phyloP scores from a whole-genome alignment of 2,888 invertebrate species.

The Geophilus truncorum region DNA sequence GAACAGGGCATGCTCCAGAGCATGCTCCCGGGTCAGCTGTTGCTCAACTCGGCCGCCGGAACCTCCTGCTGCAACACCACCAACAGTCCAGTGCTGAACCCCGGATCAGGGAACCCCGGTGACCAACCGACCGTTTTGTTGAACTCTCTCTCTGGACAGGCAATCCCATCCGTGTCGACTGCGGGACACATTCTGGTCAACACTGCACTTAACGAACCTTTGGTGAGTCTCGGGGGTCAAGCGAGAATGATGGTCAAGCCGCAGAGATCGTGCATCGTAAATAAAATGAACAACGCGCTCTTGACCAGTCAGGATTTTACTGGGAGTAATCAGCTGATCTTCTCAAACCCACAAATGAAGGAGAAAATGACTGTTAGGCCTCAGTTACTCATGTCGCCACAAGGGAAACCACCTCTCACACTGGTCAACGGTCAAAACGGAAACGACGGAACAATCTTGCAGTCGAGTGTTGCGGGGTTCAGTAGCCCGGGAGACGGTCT shows the following conservation, averaged over 20 bases:
- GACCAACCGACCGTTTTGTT: not conserved
- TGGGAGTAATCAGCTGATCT: not conserved
- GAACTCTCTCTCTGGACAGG: not conserved
- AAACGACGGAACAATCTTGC: not conserved
- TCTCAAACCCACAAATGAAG: not conserved
- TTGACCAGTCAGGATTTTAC: not conserved
- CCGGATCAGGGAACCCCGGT: not conserved
- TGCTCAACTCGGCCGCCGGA: constrained; percentile 29
- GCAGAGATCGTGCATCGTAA: not conserved
- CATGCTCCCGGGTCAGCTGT: constrained; percentile 33
- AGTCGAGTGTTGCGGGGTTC: not conserved
- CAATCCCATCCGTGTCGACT: not conserved
- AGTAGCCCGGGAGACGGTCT: not conserved
- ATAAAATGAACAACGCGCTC: not conserved
- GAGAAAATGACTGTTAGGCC: not conserved
- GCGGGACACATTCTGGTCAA: not conserved
- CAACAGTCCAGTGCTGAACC: not conserved
- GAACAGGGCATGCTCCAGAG: constrained; percentile 37
- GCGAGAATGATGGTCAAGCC: not conserved
- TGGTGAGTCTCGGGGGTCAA: no score
- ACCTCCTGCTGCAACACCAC: not conserved
- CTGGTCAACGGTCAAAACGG: not conserved
- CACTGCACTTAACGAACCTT: not conserved
- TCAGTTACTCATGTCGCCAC: not conserved
- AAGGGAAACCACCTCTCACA: not conserved